Evolutionary conservation across 2,797 vertebrate species (phyloP).

Genomic region (Acipenser transmontanus): DNA sequence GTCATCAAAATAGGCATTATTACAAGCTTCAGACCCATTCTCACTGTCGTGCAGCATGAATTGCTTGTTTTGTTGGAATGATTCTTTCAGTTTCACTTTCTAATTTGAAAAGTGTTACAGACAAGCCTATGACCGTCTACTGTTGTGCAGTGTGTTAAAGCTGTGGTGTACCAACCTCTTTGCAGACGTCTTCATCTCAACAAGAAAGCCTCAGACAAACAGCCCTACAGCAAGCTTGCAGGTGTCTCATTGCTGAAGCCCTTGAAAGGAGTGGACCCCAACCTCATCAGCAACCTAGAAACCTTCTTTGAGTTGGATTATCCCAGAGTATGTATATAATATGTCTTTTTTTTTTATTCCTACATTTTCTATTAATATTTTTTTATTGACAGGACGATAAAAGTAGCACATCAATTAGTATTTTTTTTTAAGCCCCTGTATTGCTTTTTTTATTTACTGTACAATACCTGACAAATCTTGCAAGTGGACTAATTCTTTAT

Average conservation of each 20-base stretch:
- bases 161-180: neutral
- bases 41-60: neutral
- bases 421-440: neutral
- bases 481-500: no score
- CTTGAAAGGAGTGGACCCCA: constrained; percentile 87
- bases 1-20: no score
- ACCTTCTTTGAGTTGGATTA: constrained; percentile 96
- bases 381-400: constrained; percentile 5
- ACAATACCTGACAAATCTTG: no score
- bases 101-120: no score
- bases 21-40: no score
- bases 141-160: neutral
- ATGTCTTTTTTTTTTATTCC: neutral
- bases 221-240: constrained; percentile 76
- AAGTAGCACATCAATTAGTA: neutral
- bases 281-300: constrained; percentile 91
- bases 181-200: constrained; percentile 82
- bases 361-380: neutral
- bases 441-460: neutral
- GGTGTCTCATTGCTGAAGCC: constrained; percentile 93
- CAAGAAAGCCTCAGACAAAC: constrained; percentile 72
- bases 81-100: no score
- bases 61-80: neutral
- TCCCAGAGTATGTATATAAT: constrained; percentile 71
- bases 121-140: neutral